These are phyloP conservation scores for Nothocercus nigrocapillus DNA, from an alignment of 2,113 vertebrate genomes.

Conservation along the genomic window DNA sequence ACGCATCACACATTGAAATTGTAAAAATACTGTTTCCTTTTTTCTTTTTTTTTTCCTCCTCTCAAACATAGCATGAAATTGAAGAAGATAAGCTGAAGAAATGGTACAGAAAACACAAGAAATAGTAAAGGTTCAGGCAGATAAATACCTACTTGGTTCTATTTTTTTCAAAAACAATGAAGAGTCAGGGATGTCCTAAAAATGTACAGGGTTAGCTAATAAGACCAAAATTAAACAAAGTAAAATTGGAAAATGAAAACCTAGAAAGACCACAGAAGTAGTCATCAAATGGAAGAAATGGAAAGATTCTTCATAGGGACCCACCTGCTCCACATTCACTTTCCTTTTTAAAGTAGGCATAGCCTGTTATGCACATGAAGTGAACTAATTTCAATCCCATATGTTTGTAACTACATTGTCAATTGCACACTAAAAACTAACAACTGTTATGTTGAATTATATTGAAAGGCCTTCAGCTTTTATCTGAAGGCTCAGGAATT, in stretches of 20 bases:
- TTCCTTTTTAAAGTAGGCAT: background rate
- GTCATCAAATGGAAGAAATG: background rate
- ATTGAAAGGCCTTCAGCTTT: background rate
- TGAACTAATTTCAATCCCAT: background rate
- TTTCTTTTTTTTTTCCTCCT: background rate
- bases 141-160: background rate
- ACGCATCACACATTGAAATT: fast-evolving
- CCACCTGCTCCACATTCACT: background rate
- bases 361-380: background rate
- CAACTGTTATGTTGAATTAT: background rate
- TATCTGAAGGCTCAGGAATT: background rate
- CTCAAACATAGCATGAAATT: background rate
- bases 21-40: background rate
- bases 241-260: background rate
- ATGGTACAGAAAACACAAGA: background rate
- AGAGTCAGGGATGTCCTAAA: background rate
- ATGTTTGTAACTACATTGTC: background rate
- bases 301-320: background rate
- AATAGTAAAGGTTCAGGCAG: background rate
- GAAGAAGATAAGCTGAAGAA: background rate
- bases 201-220: background rate
- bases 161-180: background rate
- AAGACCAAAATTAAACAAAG: background rate
- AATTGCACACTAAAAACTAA: background rate
- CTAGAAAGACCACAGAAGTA: background rate